Evolutionary conservation across 2,888 invertebrate genomes (phyloP).

Genomic region (Parnassius smintheus): DNA sequence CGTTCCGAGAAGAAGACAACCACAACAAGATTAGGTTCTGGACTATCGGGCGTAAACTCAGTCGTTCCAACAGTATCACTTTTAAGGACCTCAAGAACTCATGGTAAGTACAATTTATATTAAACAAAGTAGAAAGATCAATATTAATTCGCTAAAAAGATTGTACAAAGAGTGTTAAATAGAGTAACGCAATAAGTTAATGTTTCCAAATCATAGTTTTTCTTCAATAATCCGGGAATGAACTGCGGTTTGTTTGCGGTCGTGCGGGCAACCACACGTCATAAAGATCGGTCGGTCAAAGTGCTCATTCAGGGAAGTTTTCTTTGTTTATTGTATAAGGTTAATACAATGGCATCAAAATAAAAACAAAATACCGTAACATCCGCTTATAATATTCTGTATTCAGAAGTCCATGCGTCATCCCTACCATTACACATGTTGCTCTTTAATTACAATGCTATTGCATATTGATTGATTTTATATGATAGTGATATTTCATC

Average conservation of each 20-base stretch:
- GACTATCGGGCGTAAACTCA: conserved; percentile 78
- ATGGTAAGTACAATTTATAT: conserved; percentile 69
- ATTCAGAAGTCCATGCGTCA: conserved; percentile 29
- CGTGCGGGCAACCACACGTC: conserved; percentile 16
- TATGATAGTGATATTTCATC: conserved; percentile 19
- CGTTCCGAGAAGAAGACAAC: conserved; percentile 86
- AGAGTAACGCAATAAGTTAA: conserved; percentile 4
- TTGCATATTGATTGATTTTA: conserved; percentile 22
- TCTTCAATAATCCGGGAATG: not conserved
- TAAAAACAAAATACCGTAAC: conserved; percentile 15
- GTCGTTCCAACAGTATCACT: conserved; percentile 82
- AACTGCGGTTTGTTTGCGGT: conserved; percentile 30
- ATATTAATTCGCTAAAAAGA: no score
- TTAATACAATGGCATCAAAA: conserved; percentile 15
- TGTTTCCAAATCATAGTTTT: not conserved
- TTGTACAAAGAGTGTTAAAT: not conserved
- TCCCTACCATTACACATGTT: conserved; percentile 24
- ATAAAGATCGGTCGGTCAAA: conserved; percentile 25
- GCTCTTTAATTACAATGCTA: conserved; percentile 22
- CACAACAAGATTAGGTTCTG: conserved; percentile 83
- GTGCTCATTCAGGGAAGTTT: conserved; percentile 18
- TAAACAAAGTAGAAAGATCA: not conserved
- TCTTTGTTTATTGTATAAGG: conserved; percentile 22
- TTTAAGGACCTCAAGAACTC: conserved; percentile 80
- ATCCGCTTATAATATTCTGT: conserved; percentile 28